A percentile compares a stretch with the other conserved stretches of the same genome.
Conservation (phyloP, 2,797 vertebrate genomes). For the Oreochromis grahami region DNA sequence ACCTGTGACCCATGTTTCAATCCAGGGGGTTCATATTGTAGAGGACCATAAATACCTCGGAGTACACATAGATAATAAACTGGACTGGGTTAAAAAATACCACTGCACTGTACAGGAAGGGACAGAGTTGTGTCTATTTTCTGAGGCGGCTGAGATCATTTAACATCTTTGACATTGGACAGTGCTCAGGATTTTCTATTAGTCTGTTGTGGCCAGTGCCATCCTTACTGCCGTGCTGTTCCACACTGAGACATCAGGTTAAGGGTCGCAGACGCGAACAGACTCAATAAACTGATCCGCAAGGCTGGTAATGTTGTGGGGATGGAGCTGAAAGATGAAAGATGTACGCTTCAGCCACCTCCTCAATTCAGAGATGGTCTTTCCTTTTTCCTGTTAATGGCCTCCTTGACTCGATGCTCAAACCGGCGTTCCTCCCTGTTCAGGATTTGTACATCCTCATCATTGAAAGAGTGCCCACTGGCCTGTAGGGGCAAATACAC, state of each 20-base stretch:
- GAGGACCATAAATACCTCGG: background rate
- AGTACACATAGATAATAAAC: background rate
- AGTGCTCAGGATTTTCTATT: background rate
- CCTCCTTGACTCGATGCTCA: background rate
- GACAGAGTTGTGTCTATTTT: background rate
- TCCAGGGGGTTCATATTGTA: background rate
- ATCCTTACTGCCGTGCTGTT: background rate
- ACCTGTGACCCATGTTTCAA: background rate
- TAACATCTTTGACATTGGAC: background rate
- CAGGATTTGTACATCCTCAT: background rate
- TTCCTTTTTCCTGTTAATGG: background rate
- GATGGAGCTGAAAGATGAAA: background rate
- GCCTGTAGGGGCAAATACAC: background rate
- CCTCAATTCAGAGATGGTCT: background rate
- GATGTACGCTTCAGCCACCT: rapidly evolving
- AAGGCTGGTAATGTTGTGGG: background rate
- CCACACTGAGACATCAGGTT: background rate
- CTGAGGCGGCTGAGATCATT: background rate
- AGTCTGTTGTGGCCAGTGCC: background rate
- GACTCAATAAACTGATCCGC: background rate
- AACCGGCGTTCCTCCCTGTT: background rate
- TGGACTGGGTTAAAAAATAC: background rate
- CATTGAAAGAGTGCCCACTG: rapidly evolving
- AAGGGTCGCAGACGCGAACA: background rate
- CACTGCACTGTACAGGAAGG: background rate